phyloP scores from a whole-genome alignment of 2,888 invertebrate genomes.

The Netelia virgata region DNA sequence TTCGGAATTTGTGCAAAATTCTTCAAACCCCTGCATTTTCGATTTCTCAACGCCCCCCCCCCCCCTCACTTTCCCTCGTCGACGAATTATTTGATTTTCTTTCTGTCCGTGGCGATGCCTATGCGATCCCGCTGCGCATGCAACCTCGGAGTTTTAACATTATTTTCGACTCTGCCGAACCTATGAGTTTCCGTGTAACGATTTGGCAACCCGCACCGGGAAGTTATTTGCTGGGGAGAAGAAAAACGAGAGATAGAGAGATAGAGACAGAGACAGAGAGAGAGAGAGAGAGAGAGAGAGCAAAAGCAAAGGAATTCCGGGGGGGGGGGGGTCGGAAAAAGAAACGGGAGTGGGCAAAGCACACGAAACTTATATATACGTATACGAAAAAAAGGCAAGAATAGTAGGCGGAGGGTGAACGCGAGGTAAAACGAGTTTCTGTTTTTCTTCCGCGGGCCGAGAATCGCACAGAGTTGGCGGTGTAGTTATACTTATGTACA shows the following conservation, averaged over 20 bases:
- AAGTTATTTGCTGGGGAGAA: conserved; percentile 66
- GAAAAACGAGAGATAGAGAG: conserved; percentile 66
- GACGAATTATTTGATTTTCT: conserved; percentile 57
- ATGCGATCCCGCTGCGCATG: not conserved
- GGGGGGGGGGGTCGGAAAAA: conserved; percentile 40
- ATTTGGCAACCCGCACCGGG: conserved; percentile 68
- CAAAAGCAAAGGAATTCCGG: conserved; percentile 66
- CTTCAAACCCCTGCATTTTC: not conserved
- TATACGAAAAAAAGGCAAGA: conserved; percentile 1
- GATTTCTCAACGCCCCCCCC: conserved; percentile 13
- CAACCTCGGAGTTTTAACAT: conserved; percentile 62
- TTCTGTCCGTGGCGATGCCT: conserved; percentile 31
- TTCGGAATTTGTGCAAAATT: conserved; percentile 50
- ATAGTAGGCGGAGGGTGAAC: conserved; percentile 14
- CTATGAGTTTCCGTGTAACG: conserved; percentile 68
- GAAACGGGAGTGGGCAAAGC: conserved; percentile 45
- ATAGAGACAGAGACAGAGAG: too few species aligned
- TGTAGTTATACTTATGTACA: conserved; percentile 67
- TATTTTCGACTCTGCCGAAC: conserved; percentile 69
- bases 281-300: conserved; percentile 56
- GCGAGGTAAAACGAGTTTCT: conserved; percentile 68
- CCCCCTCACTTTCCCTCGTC: conserved; percentile 4
- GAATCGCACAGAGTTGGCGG: conserved; percentile 62
- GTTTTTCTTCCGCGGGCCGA: conserved; percentile 62
- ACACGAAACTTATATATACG: conserved; percentile 35